Evolutionary conservation across 2,113 vertebrate genomes (phyloP).

Genomic region (Hyla sarda): DNA sequence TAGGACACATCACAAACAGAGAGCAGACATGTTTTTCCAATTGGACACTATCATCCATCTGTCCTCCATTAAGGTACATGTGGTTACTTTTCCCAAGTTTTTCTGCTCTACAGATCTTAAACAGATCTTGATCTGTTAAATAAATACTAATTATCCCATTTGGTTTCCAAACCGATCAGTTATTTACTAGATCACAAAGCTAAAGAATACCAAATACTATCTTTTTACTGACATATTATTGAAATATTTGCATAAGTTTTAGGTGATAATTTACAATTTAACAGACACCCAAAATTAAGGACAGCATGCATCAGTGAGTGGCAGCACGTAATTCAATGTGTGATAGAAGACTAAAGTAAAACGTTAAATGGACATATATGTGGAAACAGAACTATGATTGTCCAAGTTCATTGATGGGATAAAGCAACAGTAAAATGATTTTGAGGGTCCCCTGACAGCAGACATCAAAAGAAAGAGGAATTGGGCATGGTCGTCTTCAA

Average conservation of each 20-base stretch:
- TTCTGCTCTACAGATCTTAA: conserved; percentile 7
- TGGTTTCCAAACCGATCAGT: conserved; percentile 6
- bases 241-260: neutral
- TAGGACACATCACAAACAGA: conserved; percentile 32
- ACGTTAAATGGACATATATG: neutral
- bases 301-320: neutral
- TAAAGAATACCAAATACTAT: neutral
- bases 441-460: neutral
- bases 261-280: neutral
- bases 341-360: neutral
- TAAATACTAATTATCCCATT: conserved; percentile 8
- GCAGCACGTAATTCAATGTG: neutral
- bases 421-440: neutral
- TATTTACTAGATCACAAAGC: conserved; percentile 6
- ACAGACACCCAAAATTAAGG: neutral
- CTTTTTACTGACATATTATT: neutral
- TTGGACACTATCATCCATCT: conserved; percentile 12
- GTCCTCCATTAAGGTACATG: conserved; percentile 23
- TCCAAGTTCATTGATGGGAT: neutral
- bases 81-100: neutral
- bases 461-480: neutral
- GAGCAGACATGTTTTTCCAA: conserved; percentile 36
- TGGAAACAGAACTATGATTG: neutral
- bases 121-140: conserved; percentile 15
- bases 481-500: neutral